phyloP scores from a whole-genome alignment of 1,140 invertebrate species.

The Drosophila sproati region DNA sequence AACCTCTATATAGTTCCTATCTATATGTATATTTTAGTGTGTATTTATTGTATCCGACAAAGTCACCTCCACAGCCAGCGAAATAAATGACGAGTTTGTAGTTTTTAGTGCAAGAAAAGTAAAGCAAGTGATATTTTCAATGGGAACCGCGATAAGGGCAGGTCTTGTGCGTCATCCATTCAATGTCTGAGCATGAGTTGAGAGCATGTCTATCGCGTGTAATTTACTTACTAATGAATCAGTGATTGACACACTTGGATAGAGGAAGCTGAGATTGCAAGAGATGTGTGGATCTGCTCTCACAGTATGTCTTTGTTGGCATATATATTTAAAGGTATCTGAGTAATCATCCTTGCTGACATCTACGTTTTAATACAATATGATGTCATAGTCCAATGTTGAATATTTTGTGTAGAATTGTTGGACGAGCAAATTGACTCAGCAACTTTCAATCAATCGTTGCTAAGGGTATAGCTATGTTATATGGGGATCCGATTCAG shows the following conservation, averaged over 20 bases:
- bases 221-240: not conserved
- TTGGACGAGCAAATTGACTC: too few relatives aligned
- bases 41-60: slow-evolving; percentile 41
- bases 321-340: too few relatives aligned
- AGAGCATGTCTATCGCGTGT: not conserved
- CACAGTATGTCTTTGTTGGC: too few relatives aligned
- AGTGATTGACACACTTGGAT: not conserved
- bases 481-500: too few relatives aligned
- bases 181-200: not conserved
- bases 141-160: not conserved
- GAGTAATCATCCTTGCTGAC: too few relatives aligned
- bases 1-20: slow-evolving; percentile 54
- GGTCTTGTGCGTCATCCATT: not conserved
- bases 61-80: slow-evolving; percentile 7
- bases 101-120: not conserved
- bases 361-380: too few relatives aligned
- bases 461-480: too few relatives aligned
- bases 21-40: slow-evolving; percentile 3
- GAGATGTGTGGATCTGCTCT: too few relatives aligned
- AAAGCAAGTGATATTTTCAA: not conserved
- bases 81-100: slow-evolving; percentile 4
- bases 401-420: too few relatives aligned
- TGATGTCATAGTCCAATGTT: too few relatives aligned
- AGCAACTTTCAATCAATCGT: too few relatives aligned
- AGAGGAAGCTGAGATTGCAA: too few relatives aligned